Evolutionary conservation across 2,888 invertebrate species (phyloP).

Genomic region (Leptinotarsa peninsularis): DNA sequence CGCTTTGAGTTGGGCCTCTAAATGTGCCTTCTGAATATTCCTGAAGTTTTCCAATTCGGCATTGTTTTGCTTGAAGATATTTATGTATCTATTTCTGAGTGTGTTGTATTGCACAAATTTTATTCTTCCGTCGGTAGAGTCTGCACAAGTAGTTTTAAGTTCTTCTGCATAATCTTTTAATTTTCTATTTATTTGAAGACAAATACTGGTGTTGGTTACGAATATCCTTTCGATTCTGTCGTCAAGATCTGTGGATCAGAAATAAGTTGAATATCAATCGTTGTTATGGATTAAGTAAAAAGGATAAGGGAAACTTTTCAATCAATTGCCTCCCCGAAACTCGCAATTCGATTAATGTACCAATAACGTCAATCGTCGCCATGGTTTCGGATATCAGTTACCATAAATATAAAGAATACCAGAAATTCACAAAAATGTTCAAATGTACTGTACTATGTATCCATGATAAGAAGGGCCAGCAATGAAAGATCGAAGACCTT

Average conservation of each 20-base stretch:
- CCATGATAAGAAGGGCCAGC: too few relatives aligned
- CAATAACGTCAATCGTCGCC: too few relatives aligned
- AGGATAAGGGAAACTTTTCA: too few relatives aligned
- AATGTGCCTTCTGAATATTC: constrained; percentile 68
- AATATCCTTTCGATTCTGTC: constrained; percentile 54
- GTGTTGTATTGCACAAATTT: constrained; percentile 68
- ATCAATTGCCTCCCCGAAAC: too few relatives aligned
- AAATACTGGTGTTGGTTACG: constrained; percentile 56
- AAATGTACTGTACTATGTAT: too few relatives aligned
- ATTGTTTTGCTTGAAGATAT: constrained; percentile 69
- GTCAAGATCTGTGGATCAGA: constrained; percentile 44
- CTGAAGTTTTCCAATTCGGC: constrained; percentile 67
- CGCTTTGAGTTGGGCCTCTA: constrained; percentile 71
- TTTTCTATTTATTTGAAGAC: constrained; percentile 52
- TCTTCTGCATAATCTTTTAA: constrained; percentile 55
- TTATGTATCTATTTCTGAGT: constrained; percentile 66
- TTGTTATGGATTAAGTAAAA: too few relatives aligned
- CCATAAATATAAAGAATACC: too few relatives aligned
- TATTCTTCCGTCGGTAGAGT: constrained; percentile 63
- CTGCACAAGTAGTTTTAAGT: constrained; percentile 43
- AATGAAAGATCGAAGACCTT: too few relatives aligned
- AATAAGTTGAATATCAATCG: too few relatives aligned
- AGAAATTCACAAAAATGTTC: too few relatives aligned
- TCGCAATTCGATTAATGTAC: too few relatives aligned
- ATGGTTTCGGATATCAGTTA: too few relatives aligned